These are phyloP conservation scores for Erpornis zantholeuca DNA, from an alignment of 2,113 vertebrate species.

Conservation along the genomic window DNA sequence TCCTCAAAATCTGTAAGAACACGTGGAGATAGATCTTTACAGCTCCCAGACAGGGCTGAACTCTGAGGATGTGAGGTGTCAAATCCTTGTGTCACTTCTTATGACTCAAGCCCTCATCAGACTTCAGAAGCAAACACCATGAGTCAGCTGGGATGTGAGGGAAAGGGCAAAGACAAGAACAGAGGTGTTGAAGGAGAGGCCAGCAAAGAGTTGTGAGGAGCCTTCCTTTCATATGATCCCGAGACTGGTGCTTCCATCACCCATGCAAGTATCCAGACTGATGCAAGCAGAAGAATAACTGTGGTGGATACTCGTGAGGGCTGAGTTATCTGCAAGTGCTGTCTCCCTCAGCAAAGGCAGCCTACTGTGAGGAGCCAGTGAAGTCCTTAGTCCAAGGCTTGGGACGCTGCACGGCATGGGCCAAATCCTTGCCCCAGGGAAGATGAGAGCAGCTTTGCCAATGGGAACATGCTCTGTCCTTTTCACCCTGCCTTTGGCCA, in stretches of 20 bases:
- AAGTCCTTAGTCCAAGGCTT: neutral
- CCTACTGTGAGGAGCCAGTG: neutral
- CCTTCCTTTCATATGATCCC: neutral
- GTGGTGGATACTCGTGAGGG: neutral
- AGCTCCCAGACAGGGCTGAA: neutral
- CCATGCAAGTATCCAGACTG: neutral
- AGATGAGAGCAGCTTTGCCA: neutral
- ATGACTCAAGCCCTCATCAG: conserved; percentile 17
- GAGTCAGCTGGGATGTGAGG: neutral
- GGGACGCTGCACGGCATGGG: accelerated
- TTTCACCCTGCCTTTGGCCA: conserved; percentile 2
- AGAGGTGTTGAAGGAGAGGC: neutral
- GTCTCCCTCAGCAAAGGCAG: neutral
- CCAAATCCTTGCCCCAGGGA: neutral
- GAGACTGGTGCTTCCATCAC: neutral
- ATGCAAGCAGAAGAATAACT: neutral
- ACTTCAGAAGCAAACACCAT: neutral
- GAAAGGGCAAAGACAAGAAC: neutral
- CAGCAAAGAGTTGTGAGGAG: neutral
- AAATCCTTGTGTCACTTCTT: neutral
- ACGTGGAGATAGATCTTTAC: neutral
- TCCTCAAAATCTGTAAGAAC: neutral
- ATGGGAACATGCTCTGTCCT: conserved; percentile 13
- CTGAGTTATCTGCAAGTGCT: neutral
- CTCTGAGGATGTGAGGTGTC: neutral